These are phyloP conservation scores for Chironomus tepperi DNA, from an alignment of 1,140 invertebrate genomes.

Conservation along the genomic window DNA sequence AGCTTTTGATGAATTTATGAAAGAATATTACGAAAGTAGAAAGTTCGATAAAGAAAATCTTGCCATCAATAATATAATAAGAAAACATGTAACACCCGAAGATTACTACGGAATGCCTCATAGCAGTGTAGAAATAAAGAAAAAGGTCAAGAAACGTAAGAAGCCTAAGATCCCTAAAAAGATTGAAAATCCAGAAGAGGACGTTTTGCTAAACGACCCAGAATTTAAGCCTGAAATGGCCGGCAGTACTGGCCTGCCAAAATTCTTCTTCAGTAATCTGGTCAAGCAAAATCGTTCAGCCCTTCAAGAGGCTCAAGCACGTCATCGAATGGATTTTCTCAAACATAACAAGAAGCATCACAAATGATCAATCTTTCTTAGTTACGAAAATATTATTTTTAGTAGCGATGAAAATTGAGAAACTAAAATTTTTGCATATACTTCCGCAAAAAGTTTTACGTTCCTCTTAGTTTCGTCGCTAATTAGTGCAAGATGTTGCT, in stretches of 20 bases:
- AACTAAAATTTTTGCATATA: too few species aligned
- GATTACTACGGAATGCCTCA: not conserved
- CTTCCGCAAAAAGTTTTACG: too few species aligned
- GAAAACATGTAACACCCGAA: not conserved
- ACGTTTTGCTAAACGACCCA: not conserved
- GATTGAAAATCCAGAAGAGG: not conserved
- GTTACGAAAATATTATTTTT: not conserved
- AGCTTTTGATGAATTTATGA: not conserved
- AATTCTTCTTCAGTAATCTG: not conserved
- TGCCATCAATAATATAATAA: not conserved
- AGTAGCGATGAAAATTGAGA: too few species aligned
- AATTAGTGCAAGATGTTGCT: too few species aligned
- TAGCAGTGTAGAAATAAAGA: not conserved
- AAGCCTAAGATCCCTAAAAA: not conserved
- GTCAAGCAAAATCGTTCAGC: not conserved
- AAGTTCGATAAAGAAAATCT: not conserved
- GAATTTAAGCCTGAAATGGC: constrained; percentile 9
- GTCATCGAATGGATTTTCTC: not conserved
- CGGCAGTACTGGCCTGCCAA: not conserved
- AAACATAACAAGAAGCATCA: not conserved
- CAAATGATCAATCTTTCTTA: constrained; percentile 10
- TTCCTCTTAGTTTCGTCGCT: too few species aligned
- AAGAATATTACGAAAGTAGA: not conserved
- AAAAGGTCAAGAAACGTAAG: not conserved
- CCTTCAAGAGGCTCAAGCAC: not conserved